These are phyloP conservation scores for Onthophagus sagittarius DNA, from an alignment of 2,888 invertebrate genomes.

Conservation along the genomic window DNA sequence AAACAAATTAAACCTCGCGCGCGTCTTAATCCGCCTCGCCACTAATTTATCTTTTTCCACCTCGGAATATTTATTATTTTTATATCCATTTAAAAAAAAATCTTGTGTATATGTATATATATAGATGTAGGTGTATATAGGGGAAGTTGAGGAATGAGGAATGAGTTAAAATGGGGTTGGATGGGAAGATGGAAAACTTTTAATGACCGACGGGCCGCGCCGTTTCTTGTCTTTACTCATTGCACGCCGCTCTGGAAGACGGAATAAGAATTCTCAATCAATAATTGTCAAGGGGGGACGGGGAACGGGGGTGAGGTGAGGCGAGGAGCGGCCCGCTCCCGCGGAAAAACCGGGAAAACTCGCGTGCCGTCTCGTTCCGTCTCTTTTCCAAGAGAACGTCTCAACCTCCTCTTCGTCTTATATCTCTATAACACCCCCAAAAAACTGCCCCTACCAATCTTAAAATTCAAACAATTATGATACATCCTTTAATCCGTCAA, in stretches of 20 bases:
- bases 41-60: constrained; percentile 39
- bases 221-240: constrained; percentile 45
- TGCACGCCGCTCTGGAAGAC: constrained; percentile 47
- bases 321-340: constrained; percentile 12
- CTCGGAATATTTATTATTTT: constrained; percentile 30
- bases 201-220: constrained; percentile 44
- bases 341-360: constrained; percentile 28
- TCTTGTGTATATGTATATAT: not conserved
- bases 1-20: constrained; percentile 37
- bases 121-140: not conserved
- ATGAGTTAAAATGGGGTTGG: constrained; percentile 23
- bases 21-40: constrained; percentile 42
- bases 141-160: constrained; percentile 38
- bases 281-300: constrained; percentile 59
- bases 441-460: not conserved
- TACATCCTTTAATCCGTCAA: not conserved
- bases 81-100: too few species aligned
- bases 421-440: not conserved
- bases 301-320: constrained; percentile 11
- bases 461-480: not conserved
- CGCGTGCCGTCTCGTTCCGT: constrained; percentile 21
- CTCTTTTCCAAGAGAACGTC: constrained; percentile 20
- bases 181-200: constrained; percentile 48
- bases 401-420: not conserved
- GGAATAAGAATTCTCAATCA: constrained; percentile 64